phyloP scores from a whole-genome alignment of 2,888 invertebrate species.

The Amiota communis region DNA sequence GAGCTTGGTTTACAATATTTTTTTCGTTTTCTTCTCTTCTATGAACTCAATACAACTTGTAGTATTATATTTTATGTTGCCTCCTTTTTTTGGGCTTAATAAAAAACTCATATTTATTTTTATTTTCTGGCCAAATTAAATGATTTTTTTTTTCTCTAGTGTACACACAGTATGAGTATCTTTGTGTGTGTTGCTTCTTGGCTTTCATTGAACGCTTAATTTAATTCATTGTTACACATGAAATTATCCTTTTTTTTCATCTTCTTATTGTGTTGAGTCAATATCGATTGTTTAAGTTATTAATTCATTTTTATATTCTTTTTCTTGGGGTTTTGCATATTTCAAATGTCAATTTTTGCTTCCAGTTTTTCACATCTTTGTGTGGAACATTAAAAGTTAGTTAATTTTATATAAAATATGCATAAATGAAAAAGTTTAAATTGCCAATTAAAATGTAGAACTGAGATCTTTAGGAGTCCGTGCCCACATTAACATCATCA shows the following conservation, averaged over 20 bases:
- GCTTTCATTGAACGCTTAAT: no score
- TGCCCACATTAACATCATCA: background rate
- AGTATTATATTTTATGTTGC: background rate
- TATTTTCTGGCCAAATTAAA: constrained; percentile 53
- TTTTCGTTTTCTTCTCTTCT: background rate
- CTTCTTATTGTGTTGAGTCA: background rate
- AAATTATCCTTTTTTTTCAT: background rate
- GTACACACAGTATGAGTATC: constrained; percentile 28
- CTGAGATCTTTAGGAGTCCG: background rate
- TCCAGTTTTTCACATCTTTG: background rate
- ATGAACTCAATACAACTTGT: no score
- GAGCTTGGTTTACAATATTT: background rate
- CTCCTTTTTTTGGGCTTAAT: background rate
- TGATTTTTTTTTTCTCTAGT: constrained; percentile 43
- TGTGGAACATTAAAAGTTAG: constrained; percentile 1
- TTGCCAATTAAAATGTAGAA: constrained; percentile 17
- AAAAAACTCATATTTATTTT: constrained; percentile 19
- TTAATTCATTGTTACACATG: background rate
- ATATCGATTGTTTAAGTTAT: background rate
- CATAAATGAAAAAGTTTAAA: constrained; percentile 26
- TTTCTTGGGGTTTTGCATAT: background rate
- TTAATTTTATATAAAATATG: constrained; percentile 14
- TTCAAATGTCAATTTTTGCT: background rate
- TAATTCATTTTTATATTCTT: background rate
- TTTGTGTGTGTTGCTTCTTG: no score